These are phyloP conservation scores for Pachypeltis micranthus DNA, from an alignment of 1,140 invertebrate species.

Conservation along the genomic window DNA sequence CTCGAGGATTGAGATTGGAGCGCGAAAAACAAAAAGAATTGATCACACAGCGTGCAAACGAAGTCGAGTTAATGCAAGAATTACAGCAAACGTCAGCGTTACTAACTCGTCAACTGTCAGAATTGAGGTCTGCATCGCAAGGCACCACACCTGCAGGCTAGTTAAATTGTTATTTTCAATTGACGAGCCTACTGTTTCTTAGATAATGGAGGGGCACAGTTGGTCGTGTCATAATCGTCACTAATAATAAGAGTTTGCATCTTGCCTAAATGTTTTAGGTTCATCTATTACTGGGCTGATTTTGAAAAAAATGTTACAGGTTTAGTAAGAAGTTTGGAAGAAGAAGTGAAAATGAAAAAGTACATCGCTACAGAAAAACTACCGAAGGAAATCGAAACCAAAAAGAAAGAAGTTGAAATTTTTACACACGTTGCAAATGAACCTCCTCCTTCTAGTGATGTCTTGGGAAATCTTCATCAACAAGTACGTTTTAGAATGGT, in stretches of 20 bases:
- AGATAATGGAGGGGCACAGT: too few species aligned
- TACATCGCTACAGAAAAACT: slow-evolving; percentile 69
- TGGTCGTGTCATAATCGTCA: too few species aligned
- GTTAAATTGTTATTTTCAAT: too few species aligned
- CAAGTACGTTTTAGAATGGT: slow-evolving; percentile 42
- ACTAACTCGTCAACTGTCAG: slow-evolving; percentile 44
- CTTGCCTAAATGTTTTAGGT: too few species aligned
- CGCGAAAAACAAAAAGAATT: slow-evolving; percentile 60
- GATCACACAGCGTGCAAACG: slow-evolving; percentile 45
- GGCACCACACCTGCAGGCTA: slow-evolving; percentile 46
- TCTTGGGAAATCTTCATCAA: slow-evolving; percentile 49
- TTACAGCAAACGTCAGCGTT: slow-evolving; percentile 42
- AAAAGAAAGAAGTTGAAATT: slow-evolving; percentile 53
- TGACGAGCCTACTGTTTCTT: too few species aligned
- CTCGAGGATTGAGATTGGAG: slow-evolving; percentile 54
- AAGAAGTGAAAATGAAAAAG: slow-evolving; percentile 61
- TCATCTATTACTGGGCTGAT: too few species aligned
- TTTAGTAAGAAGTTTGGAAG: slow-evolving; percentile 53
- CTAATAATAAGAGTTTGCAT: too few species aligned
- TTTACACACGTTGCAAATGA: slow-evolving; percentile 52
- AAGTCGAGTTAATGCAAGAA: slow-evolving; percentile 40
- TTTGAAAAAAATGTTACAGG: too few species aligned
- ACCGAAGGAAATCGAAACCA: slow-evolving; percentile 52
- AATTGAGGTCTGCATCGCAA: slow-evolving; percentile 40
- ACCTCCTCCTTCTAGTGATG: slow-evolving; percentile 52